Conservation (phyloP, 2,888 invertebrate genomes). For the Galeruca laticollis region DNA sequence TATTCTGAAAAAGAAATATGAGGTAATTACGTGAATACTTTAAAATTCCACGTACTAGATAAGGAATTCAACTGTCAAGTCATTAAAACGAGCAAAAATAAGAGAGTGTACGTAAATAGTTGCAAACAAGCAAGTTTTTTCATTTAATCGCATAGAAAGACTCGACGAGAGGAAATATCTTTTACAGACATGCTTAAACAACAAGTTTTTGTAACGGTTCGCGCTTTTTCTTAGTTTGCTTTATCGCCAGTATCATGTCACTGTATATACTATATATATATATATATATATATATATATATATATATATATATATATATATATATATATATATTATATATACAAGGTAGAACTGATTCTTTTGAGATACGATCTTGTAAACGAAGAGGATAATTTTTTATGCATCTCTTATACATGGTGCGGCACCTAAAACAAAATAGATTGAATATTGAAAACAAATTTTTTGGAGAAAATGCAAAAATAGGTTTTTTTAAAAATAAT, state of each 20-base stretch:
- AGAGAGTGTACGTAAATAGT: conserved; percentile 4
- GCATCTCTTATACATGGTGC: no score
- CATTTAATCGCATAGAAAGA: conserved; percentile 4
- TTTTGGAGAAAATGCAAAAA: no score
- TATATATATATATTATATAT: no score
- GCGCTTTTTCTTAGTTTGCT: conserved; percentile 26
- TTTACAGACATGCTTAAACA: conserved; percentile 29
- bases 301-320: no score
- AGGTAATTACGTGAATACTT: not conserved
- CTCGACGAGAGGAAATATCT: conserved; percentile 3
- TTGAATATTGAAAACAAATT: no score
- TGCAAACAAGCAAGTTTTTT: conserved; percentile 6
- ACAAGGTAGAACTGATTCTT: no score
- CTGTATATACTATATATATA: no score
- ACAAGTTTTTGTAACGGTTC: conserved; percentile 30
- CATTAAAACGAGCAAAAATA: not conserved
- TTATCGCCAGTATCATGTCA: conserved; percentile 19
- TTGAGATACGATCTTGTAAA: no score
- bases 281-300: no score
- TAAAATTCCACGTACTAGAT: not conserved
- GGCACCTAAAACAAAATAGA: no score
- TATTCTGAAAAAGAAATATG: not conserved
- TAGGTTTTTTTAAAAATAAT: no score
- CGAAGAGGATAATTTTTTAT: no score
- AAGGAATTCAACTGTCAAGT: conserved; percentile 14